Evolutionary conservation across 2,797 vertebrate species (phyloP).

Genomic region (Coracias cyanogaster): DNA sequence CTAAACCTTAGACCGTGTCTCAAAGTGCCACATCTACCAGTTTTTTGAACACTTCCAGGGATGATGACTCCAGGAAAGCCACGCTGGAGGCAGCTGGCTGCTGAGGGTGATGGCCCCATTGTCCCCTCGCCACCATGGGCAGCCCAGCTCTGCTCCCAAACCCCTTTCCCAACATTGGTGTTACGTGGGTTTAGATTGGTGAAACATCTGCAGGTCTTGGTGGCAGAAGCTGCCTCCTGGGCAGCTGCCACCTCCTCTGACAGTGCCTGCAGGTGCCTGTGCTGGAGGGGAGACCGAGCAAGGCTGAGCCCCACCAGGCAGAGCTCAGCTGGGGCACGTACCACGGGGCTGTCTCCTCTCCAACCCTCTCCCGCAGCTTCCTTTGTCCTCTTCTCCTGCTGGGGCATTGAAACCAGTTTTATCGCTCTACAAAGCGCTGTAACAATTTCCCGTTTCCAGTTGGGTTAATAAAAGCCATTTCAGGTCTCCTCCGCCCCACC

Average conservation of each 20-base stretch:
- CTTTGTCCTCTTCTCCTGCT: neutral
- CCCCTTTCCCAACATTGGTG: rapidly evolving
- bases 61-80: no score
- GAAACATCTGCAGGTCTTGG: rapidly evolving
- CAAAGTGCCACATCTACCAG: neutral
- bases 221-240: neutral
- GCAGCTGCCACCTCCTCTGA: rapidly evolving
- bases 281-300: rapidly evolving
- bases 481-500: neutral
- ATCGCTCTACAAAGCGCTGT: neutral
- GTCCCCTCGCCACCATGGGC: rapidly evolving
- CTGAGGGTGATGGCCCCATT: rapidly evolving
- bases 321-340: rapidly evolving
- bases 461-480: neutral
- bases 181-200: rapidly evolving
- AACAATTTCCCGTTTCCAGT: neutral
- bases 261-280: neutral
- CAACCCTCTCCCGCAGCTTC: neutral
- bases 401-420: rapidly evolving
- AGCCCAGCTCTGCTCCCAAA: neutral
- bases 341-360: neutral
- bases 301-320: neutral
- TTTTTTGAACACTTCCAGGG: neutral
- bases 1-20: no score
- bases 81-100: rapidly evolving